Evolutionary conservation across 1,140 invertebrate species (phyloP).

Genomic region (Macrotrachela quadricornifera): DNA sequence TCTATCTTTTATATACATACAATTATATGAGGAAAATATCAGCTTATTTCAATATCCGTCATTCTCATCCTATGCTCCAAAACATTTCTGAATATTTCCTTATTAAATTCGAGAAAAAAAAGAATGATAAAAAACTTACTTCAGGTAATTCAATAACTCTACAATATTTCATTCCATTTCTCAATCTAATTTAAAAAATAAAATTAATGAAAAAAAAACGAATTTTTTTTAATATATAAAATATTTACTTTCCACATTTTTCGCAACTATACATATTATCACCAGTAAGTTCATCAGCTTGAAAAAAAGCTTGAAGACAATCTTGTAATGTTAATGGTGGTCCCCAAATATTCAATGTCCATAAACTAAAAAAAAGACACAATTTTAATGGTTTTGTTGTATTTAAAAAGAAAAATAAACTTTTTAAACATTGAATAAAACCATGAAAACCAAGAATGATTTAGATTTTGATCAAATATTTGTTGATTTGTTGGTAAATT

Average conservation of each 20-base stretch:
- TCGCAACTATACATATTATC: conserved; percentile 98
- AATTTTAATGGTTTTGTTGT: too few relatives aligned
- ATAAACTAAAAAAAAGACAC: too few relatives aligned
- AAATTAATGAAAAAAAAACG: not conserved
- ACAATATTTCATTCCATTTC: conserved; percentile 94
- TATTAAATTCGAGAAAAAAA: not conserved
- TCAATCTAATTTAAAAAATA: conserved; percentile 33
- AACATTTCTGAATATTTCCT: too few relatives aligned
- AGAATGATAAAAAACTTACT: conserved; percentile 20
- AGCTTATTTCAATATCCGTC: too few relatives aligned
- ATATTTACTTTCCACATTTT: conserved; percentile 57
- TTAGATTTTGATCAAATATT: too few relatives aligned
- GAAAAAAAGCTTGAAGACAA: conserved; percentile 86
- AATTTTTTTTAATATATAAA: not conserved
- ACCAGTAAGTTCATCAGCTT: conserved; percentile 85
- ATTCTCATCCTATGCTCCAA: too few relatives aligned
- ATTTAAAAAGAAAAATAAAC: too few relatives aligned
- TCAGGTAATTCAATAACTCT: conserved; percentile 73
- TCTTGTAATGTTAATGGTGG: conserved; percentile 73
- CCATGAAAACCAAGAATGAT: too few relatives aligned
- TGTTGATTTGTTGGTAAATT: too few relatives aligned
- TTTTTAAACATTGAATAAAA: too few relatives aligned
- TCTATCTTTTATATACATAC: too few relatives aligned
- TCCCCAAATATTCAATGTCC: conserved; percentile 39
- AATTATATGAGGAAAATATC: too few relatives aligned